These are phyloP conservation scores for Ectemnius continuus DNA, from an alignment of 2,888 invertebrate genomes.

Conservation along the genomic window DNA sequence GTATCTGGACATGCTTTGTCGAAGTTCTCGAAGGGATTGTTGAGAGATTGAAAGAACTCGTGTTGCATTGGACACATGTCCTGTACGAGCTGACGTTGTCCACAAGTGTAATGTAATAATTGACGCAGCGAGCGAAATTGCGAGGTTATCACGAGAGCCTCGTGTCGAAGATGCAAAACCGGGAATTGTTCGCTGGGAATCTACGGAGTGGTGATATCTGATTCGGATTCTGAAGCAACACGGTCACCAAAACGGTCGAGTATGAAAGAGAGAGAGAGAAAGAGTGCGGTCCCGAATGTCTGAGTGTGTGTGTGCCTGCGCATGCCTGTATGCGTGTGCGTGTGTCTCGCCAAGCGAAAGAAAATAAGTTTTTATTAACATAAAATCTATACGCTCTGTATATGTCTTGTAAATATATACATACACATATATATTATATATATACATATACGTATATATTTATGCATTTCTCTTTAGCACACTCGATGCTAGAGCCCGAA, in stretches of 20 bases:
- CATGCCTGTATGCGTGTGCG: slow-evolving; percentile 24
- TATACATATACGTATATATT: slow-evolving; percentile 46
- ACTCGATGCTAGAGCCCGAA: slow-evolving; percentile 27
- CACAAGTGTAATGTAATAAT: too few species aligned
- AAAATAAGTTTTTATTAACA: slow-evolving; percentile 64
- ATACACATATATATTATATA: slow-evolving; percentile 62
- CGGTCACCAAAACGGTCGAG: slow-evolving; percentile 12
- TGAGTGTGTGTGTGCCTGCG: slow-evolving; percentile 19
- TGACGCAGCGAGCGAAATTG: too few species aligned
- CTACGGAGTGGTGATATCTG: too few species aligned
- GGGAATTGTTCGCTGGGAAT: slow-evolving; percentile 8
- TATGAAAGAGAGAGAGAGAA: not conserved
- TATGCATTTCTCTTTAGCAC: slow-evolving; percentile 51
- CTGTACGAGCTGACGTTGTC: too few species aligned
- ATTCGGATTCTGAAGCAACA: not conserved
- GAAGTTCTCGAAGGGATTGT: too few species aligned
- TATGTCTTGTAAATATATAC: slow-evolving; percentile 77
- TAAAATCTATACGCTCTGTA: slow-evolving; percentile 74
- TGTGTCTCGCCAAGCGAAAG: slow-evolving; percentile 57
- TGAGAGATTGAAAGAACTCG: too few species aligned
- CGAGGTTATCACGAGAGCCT: too few species aligned
- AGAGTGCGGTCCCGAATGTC: not conserved
- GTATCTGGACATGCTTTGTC: too few species aligned
- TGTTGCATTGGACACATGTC: too few species aligned
- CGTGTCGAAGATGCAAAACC: too few species aligned